Evolutionary conservation across 2,113 vertebrate species (phyloP).

Genomic region (Myxocyprinus asiaticus): DNA sequence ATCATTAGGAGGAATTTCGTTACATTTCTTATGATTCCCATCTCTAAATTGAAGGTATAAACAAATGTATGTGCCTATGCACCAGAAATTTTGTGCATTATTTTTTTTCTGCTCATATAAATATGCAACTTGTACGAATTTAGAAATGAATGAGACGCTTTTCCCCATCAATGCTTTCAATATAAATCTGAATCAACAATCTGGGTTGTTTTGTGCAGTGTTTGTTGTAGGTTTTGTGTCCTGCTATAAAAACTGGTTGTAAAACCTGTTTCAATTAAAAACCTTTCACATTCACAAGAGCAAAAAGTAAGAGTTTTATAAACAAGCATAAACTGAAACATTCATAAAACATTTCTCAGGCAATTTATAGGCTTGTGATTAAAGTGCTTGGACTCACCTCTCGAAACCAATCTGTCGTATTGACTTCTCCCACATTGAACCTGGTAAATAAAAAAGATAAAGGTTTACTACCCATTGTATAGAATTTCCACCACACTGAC

Average conservation of each 20-base stretch:
- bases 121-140: background rate
- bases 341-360: conserved; percentile 11
- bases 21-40: no score
- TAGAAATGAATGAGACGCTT: background rate
- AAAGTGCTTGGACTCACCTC: conserved; percentile 79
- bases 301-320: background rate
- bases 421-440: conserved; percentile 92
- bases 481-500: background rate
- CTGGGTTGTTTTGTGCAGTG: background rate
- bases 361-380: background rate
- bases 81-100: no score
- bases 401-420: conserved; percentile 96
- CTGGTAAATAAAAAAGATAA: conserved; percentile 71
- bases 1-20: no score
- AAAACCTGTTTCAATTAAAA: background rate
- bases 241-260: conserved; percentile 4
- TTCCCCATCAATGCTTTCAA: background rate
- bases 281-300: background rate
- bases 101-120: no score
- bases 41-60: no score
- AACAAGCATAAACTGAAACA: conserved; percentile 14
- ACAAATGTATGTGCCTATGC: no score
- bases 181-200: conserved; percentile 1
- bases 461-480: conserved; percentile 15
- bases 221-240: background rate